phyloP scores from a whole-genome alignment of 2,113 vertebrate genomes.

The Smithornis capensis region DNA sequence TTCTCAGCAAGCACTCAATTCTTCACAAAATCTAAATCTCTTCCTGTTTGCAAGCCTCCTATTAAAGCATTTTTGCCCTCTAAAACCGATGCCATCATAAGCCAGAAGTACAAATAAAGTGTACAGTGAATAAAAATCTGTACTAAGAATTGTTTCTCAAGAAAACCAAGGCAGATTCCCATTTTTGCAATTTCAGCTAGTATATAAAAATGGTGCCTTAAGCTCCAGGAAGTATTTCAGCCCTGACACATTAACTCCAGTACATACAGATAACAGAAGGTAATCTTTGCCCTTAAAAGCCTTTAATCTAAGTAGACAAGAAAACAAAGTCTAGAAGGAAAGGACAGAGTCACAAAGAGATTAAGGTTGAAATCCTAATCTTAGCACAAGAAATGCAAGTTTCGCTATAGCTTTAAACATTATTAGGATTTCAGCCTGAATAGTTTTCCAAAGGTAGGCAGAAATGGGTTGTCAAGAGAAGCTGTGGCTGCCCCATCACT shows the following conservation, averaged over 20 bases:
- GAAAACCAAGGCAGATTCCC: neutral
- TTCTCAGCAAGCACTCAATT: neutral
- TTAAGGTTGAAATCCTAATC: neutral
- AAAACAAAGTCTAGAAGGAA: neutral
- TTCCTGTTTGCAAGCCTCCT: neutral
- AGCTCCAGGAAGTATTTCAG: neutral
- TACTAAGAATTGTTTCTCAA: neutral
- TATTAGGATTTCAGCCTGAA: neutral
- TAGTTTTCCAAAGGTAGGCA: neutral
- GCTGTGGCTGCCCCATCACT: neutral
- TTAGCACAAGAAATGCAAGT: neutral
- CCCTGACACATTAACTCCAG: neutral
- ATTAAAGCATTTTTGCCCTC: neutral
- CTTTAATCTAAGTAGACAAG: neutral
- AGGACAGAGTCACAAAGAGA: neutral
- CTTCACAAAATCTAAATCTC: neutral
- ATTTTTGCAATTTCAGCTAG: neutral
- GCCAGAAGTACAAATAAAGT: neutral
- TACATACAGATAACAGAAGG: neutral
- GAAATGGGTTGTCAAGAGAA: neutral
- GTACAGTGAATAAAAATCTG: fast-evolving
- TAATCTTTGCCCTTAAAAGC: neutral
- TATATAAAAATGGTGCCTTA: neutral
- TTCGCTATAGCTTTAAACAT: fast-evolving
- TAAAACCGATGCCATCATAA: neutral